Percentiles rank a stretch among this genome's conserved stretches.
phyloP scores from a whole-genome alignment of 2,797 vertebrate genomes.

The Sylvia borin region DNA sequence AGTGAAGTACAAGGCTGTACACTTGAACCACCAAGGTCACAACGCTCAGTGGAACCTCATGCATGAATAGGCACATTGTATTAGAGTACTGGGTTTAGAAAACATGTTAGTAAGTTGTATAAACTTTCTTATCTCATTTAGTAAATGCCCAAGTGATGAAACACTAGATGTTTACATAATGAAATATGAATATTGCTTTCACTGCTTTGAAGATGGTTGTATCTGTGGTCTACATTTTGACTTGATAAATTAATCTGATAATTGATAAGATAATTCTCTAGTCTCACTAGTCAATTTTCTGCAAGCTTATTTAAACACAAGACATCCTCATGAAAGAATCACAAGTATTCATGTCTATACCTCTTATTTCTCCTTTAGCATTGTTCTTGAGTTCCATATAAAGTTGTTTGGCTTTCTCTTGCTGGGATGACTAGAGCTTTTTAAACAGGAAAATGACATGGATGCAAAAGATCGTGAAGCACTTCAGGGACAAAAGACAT shows the following conservation, averaged over 20 bases:
- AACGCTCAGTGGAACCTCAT: neutral
- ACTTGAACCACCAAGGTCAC: neutral
- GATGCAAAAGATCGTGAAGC: neutral
- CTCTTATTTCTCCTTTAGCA: neutral
- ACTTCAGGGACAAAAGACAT: neutral
- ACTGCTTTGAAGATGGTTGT: neutral
- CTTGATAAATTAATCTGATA: neutral
- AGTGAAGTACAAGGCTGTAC: neutral
- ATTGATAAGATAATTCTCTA: neutral
- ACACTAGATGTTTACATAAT: neutral
- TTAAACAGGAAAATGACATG: neutral
- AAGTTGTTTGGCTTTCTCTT: neutral
- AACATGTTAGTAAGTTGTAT: neutral
- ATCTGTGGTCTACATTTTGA: neutral
- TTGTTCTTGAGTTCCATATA: neutral
- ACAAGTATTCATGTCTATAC: neutral
- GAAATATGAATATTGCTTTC: neutral
- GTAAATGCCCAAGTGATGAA: conserved; percentile 9
- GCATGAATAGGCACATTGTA: neutral
- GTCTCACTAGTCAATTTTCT: neutral
- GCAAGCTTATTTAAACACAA: neutral
- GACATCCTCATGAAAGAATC: neutral
- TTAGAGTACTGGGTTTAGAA: neutral
- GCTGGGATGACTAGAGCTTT: neutral
- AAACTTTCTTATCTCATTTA: conserved; percentile 28